Percentiles rank a stretch among this genome's conserved stretches.
Evolutionary conservation across 2,797 vertebrate species (phyloP).

Genomic region (Lutjanus campechanus): DNA sequence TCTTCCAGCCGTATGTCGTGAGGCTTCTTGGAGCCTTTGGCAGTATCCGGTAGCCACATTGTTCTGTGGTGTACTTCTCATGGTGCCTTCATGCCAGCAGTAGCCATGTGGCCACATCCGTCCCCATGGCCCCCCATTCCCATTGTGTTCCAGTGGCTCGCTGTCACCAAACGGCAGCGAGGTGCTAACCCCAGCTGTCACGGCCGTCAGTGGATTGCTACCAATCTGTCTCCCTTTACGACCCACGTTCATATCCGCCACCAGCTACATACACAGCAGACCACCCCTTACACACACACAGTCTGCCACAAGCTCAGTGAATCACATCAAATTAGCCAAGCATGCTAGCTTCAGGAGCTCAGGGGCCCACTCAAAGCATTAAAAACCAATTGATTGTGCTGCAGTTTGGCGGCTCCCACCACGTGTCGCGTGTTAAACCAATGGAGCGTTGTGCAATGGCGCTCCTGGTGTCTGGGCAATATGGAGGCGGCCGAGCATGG

Average conservation of each 20-base stretch:
- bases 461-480: constrained; percentile 69
- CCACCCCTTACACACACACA: constrained; percentile 51
- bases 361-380: constrained; percentile 72
- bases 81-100: constrained; percentile 59
- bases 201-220: constrained; percentile 58
- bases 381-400: constrained; percentile 81
- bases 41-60: constrained; percentile 55
- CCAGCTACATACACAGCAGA: constrained; percentile 59
- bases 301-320: constrained; percentile 67
- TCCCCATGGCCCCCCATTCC: constrained; percentile 68
- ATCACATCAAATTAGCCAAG: constrained; percentile 79
- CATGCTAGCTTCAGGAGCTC: constrained; percentile 68
- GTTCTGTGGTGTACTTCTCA: constrained; percentile 53
- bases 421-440: constrained; percentile 68
- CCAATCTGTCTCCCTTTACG: constrained; percentile 78
- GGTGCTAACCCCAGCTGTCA: constrained; percentile 77
- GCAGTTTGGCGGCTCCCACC: constrained; percentile 68
- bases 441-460: constrained; percentile 64
- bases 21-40: constrained; percentile 61
- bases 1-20: constrained; percentile 66
- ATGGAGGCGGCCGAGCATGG: constrained; percentile 69
- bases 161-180: constrained; percentile 74
- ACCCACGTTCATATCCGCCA: constrained; percentile 51
- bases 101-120: constrained; percentile 70
- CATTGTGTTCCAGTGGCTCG: constrained; percentile 61